Base-by-base conservation (phyloP, 2,888 invertebrate genomes). In the Noctuana brunneofusca region DNA sequence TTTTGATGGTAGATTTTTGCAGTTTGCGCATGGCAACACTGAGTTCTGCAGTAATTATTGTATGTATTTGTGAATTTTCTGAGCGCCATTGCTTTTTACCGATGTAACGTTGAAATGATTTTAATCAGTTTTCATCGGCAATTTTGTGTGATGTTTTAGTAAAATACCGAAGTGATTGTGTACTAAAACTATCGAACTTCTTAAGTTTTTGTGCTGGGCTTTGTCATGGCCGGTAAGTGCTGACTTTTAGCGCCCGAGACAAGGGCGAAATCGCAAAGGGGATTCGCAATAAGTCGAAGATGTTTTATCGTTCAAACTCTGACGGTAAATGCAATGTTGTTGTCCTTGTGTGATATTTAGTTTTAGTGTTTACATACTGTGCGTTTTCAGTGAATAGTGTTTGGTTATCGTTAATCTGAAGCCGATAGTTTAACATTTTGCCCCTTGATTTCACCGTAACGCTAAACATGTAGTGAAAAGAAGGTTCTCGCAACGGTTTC, bases 221-320 rank as follows among this genome's bases (percentile, higher is more conserved):
- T 93, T 95, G 95, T 94, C 94, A 95, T 95, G 95, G 95, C 95
- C 95, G 95, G 95, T 95, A 95, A 95, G 95, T 94, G 92, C 90
- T 89, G 91, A 91, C 90, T 92, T 92, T 91, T 90, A 86, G 88
- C 87, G 87, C 88, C 88, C 88, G 86, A 88, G 83, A 89, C 89
- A 92, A 92, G 92, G 91, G 90, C 90, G 91, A 92, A 89, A 90
- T 89, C 83, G 90, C 90, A 88, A 84, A 90, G 86, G 84, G 88
- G 87, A 91, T 87, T 91, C 90, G 88, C 87, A 90, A 88, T 89
- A 88, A 84, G 79, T 89, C 81, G 90, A 92, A 91, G 92, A 92
- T 92, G 92, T 92, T 92, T 92, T 92, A 92, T 92, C 92, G 92
- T 86, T 92, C 91, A 83, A 92, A 92, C 87, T 89, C 91, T 84